Conservation (phyloP, 2,888 invertebrate species). For the Sinotaia quadrata region DNA sequence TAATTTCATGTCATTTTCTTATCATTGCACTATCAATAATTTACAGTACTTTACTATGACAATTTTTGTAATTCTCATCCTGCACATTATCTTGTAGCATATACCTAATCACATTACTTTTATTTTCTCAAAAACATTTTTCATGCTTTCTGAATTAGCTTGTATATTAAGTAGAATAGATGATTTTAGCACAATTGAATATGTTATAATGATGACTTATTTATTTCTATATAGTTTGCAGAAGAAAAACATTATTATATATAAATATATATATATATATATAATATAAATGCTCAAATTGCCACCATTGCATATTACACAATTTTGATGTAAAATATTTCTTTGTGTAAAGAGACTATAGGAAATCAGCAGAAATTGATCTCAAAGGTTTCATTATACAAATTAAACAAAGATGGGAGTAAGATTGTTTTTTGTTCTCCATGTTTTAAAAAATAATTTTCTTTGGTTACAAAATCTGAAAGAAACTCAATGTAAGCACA, state of each 20-base stretch:
- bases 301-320: conserved; percentile 19
- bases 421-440: no score
- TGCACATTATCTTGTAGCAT: conserved; percentile 2
- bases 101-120: neutral
- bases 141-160: conserved; percentile 5
- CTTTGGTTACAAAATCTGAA: no score
- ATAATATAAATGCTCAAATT: conserved; percentile 18
- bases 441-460: no score
- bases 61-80: no score
- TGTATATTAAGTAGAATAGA: neutral
- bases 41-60: no score
- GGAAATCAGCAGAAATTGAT: neutral
- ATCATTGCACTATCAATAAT: no score
- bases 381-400: neutral
- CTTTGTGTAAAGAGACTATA: neutral
- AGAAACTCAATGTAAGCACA: no score
- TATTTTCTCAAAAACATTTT: conserved; percentile 4
- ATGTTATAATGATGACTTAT: conserved; percentile 4
- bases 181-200: neutral
- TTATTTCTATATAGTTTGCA: neutral
- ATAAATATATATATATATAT: conserved; percentile 2
- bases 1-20: no score
- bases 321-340: conserved; percentile 14
- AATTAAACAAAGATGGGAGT: no score
- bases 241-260: neutral